Base-by-base conservation (phyloP, 1,140 invertebrate species). In the Geopemphigus sp. region DNA sequence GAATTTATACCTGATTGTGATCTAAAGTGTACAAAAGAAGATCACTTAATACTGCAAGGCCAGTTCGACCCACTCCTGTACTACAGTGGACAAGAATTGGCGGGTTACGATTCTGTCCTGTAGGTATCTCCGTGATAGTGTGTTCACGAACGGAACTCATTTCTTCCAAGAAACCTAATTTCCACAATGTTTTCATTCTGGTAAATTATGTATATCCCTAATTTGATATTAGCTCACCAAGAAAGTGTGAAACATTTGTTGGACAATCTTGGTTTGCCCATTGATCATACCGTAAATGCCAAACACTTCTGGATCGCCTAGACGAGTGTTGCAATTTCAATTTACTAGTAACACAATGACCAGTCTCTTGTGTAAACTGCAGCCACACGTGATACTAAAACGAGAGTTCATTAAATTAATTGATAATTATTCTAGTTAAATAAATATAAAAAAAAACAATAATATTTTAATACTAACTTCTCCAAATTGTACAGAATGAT, bases 21-120 rank as follows among this genome's bases (percentile, higher is more conserved):
- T 95, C 93, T n/a, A 95, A 86, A 68, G 92, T 93, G 85, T 94
- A 93, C 24, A 94, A 88, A 83, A 96, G 87, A 68, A 94, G 87
- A 85, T 94, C 92, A 39, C 90, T 89, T 15, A 93, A 87, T 47
- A 96, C 89, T n/a, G 93, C 90, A 6, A 94, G 88, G 11, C 93
- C 93, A 39, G 91, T 90, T 53, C 92, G 87, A 1, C 91, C 91
- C 26, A 91, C 90, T 59, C 92, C 91, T 54, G 89, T 89, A 32
- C 88, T 89, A 83, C 92, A 93, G 83, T 92, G 90, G 39, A 93
- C 88, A 39, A 91, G 85, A 59, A 92, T 87, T 61, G 92, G 92
- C 12, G 90, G 88, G 85, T 91, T 91, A 50, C 88, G 89, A 84
- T 92, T 92, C 57, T 90, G 89, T 15, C 90, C 88, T 0, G 88